Conservation (phyloP, 2,888 invertebrate species). For the Agrilus biguttatus region DNA sequence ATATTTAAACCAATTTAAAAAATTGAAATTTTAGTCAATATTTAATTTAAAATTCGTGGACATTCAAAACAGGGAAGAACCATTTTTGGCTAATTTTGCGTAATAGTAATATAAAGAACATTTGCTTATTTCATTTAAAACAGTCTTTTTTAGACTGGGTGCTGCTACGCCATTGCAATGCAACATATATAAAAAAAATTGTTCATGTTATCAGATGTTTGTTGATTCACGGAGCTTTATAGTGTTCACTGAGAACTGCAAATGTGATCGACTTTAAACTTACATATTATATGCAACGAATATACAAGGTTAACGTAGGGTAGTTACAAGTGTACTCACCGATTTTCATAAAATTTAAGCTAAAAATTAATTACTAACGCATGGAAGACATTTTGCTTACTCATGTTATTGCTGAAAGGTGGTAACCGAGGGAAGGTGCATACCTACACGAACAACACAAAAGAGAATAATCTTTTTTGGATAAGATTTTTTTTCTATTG, state of each 20-base stretch:
- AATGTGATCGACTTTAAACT: constrained; percentile 28
- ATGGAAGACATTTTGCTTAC: constrained; percentile 6
- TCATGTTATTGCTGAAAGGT: neutral
- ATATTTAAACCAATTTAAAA: too few species aligned
- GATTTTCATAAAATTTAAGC: constrained; percentile 6
- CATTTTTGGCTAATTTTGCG: too few species aligned
- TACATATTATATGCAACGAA: constrained; percentile 14
- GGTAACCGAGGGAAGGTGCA: too few species aligned
- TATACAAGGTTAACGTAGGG: constrained; percentile 14
- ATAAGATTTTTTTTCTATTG: too few species aligned
- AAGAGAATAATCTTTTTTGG: too few species aligned
- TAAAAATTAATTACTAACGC: constrained; percentile 5
- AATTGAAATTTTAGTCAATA: too few species aligned
- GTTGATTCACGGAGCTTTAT: constrained; percentile 28
- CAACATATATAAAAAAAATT: constrained; percentile 15
- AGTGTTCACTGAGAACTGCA: constrained; percentile 35
- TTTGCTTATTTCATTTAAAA: constrained; percentile 8
- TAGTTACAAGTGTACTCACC: constrained; percentile 12
- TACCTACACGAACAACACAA: too few species aligned
- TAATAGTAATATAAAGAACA: neutral
- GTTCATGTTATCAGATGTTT: constrained; percentile 24
- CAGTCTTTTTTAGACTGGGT: constrained; percentile 23
- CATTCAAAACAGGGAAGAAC: too few species aligned
- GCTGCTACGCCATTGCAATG: constrained; percentile 22
- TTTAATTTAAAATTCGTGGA: too few species aligned